Evolutionary conservation across 53 echinoderm and acorn worm species (phyloP), one percentile per base, ranked within the genome.

Genomic region (Mesocentrotus franciscanus): DNA sequence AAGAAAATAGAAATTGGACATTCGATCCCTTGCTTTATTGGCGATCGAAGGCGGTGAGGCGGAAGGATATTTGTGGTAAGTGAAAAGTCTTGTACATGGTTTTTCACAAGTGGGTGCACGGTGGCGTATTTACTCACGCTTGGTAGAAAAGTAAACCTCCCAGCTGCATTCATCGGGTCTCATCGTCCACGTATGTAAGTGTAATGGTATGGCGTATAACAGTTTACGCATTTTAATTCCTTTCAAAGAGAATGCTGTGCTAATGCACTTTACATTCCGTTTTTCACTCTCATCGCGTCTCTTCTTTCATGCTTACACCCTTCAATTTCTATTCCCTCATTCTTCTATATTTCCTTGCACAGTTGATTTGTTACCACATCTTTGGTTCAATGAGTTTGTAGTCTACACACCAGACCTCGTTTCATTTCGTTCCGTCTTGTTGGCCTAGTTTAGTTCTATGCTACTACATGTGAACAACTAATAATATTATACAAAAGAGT

Each of bases 1-100:
- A 93, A 76, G 49, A 68, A 33, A 92, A 76, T 55, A 93, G 56
- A 75, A 49, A 74, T 49, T 76, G 93, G 76, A 75, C 56, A 93
- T 75, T 93, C 76, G 93, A 93, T 93, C 93, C 61, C 76, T 75
- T 39, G 93, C 93, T 93, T 93, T 75, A 93, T 93, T 93, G 74
- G 74, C n/a, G 93, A 75, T 61, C 64, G 92, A 61, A 64, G 56
- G 76, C 61, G 93, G 13, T 76, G 76, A 76, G 36, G 93, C 93
- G 93, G 93, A 93, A 93, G 93, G 93, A 93, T 93, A 93, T 76
- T 76, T 61, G 93, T 93, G 74, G 93, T 93, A 93, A 93, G 93
- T 93, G 93, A 93, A 93, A 93, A 93, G 93, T 93, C 93, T 75
- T 72, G 93, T 93, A 49, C 92, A 74, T 33, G n/a, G 74, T 76